Evolutionary conservation across 2,113 vertebrate genomes (phyloP), one percentile per base, ranked within the genome.

Genomic region (Piaya cayana): DNA sequence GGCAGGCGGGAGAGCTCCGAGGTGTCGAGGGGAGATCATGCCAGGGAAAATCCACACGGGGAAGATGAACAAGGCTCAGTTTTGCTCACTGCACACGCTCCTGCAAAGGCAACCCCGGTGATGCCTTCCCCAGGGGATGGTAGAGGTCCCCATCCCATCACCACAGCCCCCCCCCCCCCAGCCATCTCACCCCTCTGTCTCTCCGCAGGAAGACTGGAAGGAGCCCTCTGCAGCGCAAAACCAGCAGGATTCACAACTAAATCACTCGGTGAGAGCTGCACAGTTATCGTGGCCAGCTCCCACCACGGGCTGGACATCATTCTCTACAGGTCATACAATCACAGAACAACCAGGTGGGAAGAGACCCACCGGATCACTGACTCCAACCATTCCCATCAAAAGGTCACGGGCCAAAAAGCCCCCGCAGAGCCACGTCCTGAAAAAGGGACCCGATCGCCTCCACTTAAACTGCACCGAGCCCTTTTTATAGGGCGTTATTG

Each of bases 321-420:
- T 12, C 21, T 2, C 36, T 56, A 4, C 0, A 0, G 49, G 10
- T 6, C 43, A 62, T 4, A n/a, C n/a, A n/a, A n/a, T n/a, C n/a
- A n/a, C n/a, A n/a, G n/a, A n/a, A n/a, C n/a, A n/a, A n/a, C n/a
- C n/a, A n/a, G n/a, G n/a, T n/a, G n/a, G n/a, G n/a, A n/a, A n/a
- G n/a, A n/a, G n/a, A n/a, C n/a, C n/a, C n/a, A n/a, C n/a, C n/a
- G n/a, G n/a, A n/a, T n/a, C n/a, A n/a, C n/a, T n/a, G n/a, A n/a
- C n/a, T n/a, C n/a, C n/a, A n/a, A n/a, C n/a, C n/a, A n/a, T n/a
- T n/a, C n/a, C n/a, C n/a, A n/a, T n/a, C n/a, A n/a, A n/a, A n/a
- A 0, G 49, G 10, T 6, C 43, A 62, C 4, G 4, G 37, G 79
- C 45, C 58, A 37, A 50, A 37, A 11, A n/a, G 70, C 27, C 77